phyloP scores from a whole-genome alignment of 2,888 invertebrate species.

The Calameuta idolon region DNA sequence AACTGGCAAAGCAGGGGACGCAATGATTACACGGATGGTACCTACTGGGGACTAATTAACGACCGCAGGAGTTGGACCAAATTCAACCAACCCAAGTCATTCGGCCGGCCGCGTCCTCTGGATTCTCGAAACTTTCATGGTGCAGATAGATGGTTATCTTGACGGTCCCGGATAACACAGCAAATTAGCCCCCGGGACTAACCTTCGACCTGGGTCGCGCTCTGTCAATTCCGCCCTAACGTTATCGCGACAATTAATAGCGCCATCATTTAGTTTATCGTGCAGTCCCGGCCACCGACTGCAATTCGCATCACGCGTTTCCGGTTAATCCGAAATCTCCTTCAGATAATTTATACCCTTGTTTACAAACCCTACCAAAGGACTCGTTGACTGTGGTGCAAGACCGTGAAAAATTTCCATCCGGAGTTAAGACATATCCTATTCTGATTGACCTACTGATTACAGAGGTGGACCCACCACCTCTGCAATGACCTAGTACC shows the following conservation, averaged over 20 bases:
- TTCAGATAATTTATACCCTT: not conserved
- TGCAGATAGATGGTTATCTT: conserved; percentile 42
- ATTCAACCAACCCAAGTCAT: not conserved
- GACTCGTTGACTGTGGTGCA: not conserved
- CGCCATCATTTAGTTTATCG: not conserved
- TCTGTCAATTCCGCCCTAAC: not conserved
- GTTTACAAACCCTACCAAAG: not conserved
- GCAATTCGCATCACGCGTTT: not conserved
- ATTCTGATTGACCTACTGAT: not conserved
- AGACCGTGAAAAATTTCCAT: not conserved
- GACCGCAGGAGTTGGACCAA: not conserved
- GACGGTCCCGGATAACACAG: conserved; percentile 39
- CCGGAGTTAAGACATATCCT: not conserved
- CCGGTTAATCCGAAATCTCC: not conserved
- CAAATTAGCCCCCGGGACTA: conserved; percentile 38
- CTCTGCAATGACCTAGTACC: not conserved
- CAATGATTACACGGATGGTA: conserved; percentile 56
- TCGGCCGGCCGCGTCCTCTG: conserved; percentile 11
- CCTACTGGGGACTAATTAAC: conserved; percentile 51
- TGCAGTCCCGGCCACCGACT: not conserved
- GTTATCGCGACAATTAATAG: not conserved
- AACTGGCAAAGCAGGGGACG: conserved; percentile 10
- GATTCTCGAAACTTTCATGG: conserved; percentile 39
- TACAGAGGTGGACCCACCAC: not conserved
- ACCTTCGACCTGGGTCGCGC: not conserved